Conservation (phyloP, 2,113 vertebrate species). For the Cephalopterus ornatus region DNA sequence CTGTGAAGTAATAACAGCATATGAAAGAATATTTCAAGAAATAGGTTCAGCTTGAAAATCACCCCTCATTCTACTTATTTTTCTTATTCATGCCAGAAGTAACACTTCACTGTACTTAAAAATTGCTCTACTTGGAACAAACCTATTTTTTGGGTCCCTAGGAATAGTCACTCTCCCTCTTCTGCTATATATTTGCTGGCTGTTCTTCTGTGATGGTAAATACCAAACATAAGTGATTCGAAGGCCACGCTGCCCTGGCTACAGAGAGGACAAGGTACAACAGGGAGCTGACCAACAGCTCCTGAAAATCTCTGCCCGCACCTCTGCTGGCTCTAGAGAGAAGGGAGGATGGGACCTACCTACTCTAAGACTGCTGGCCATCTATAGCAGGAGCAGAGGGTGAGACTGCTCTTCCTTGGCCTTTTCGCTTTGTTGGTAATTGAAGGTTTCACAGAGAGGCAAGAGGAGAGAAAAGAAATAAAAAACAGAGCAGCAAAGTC, state of each 20-base stretch:
- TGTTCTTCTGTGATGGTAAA: neutral
- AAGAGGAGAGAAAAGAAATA: neutral
- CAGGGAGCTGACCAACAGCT: neutral
- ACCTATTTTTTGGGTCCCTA: neutral
- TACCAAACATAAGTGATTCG: neutral
- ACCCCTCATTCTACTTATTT: neutral
- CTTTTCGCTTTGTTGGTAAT: neutral
- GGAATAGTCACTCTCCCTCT: neutral
- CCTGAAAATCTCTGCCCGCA: neutral
- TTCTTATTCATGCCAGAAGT: neutral
- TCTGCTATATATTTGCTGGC: neutral
- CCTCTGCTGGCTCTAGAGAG: neutral
- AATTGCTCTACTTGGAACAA: neutral
- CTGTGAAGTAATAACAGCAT: neutral
- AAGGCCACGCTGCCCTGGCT: neutral
- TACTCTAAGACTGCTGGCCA: neutral
- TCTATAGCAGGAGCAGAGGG: neutral
- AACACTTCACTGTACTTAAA: neutral
- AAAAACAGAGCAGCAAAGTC: neutral
- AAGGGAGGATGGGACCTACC: neutral
- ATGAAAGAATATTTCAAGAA: constrained; percentile 6
- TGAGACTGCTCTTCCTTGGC: neutral
- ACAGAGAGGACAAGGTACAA: neutral
- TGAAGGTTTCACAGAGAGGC: neutral
- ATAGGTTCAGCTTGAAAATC: constrained; percentile 21